Percentiles rank a stretch among this genome's conserved stretches.
phyloP scores from a whole-genome alignment of 2,113 vertebrate species.

The Blennius ocellaris region DNA sequence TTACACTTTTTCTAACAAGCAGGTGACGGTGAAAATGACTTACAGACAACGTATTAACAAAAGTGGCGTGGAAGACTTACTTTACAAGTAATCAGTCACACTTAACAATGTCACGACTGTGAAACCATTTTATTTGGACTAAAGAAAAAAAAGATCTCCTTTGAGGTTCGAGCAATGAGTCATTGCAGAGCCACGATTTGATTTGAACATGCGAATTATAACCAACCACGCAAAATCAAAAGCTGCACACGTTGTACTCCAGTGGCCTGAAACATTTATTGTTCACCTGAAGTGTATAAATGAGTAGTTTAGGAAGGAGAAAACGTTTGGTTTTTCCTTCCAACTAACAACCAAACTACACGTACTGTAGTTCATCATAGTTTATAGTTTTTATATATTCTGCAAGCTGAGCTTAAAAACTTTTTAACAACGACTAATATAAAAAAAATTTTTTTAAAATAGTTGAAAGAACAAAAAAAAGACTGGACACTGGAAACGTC shows the following conservation, averaged over 20 bases:
- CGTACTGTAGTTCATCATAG: slow-evolving; percentile 15
- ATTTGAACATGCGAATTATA: background rate
- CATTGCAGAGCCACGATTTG: background rate
- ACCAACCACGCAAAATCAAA: slow-evolving; percentile 8
- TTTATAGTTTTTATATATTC: slow-evolving; percentile 29
- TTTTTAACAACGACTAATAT: background rate
- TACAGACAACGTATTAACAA: background rate
- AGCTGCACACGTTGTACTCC: slow-evolving; percentile 15
- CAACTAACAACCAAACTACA: slow-evolving; percentile 28
- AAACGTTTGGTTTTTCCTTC: slow-evolving; percentile 1
- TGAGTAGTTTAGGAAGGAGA: background rate
- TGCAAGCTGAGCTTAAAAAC: background rate
- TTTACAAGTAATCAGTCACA: background rate
- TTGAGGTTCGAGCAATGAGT: no score
- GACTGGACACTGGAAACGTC: background rate
- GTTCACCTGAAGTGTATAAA: slow-evolving; percentile 19
- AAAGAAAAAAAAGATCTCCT: no score
- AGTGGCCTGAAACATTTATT: slow-evolving; percentile 33
- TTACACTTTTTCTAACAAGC: slow-evolving; percentile 4
- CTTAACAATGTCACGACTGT: no score
- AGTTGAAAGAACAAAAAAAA: no score
- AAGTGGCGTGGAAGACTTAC: background rate
- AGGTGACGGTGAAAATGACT: slow-evolving; percentile 9
- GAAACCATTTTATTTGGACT: no score
- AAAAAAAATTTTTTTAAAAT: background rate